phyloP scores from a whole-genome alignment of 2,888 invertebrate genomes.

The Cybosia mesomella region DNA sequence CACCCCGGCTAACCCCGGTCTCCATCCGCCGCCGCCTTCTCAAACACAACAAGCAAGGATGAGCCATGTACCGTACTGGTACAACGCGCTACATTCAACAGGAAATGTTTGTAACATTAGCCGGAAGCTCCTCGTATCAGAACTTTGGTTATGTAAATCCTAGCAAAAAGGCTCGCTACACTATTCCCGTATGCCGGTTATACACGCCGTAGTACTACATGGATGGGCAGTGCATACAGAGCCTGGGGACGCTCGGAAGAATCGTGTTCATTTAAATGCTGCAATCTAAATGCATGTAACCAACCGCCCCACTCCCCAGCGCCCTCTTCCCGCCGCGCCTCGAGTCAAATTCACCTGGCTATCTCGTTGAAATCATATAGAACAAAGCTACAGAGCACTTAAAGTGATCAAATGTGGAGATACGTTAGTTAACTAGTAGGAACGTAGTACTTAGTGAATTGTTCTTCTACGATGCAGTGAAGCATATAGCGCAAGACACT shows the following conservation, averaged over 20 bases:
- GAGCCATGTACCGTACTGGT: too few species aligned
- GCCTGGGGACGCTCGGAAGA: conserved; percentile 10
- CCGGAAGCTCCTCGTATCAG: not conserved
- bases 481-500: too few species aligned
- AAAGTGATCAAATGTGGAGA: conserved; percentile 13
- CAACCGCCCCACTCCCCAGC: not conserved
- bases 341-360: not conserved
- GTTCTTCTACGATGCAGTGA: too few species aligned
- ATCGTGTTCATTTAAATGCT: conserved; percentile 41
- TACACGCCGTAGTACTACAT: too few species aligned
- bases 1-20: too few species aligned
- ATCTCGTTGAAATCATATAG: conserved; percentile 9
- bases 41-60: too few species aligned
- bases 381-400: conserved; percentile 8
- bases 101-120: not conserved
- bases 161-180: not conserved
- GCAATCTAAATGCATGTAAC: conserved; percentile 47
- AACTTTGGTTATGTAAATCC: not conserved
- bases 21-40: too few species aligned
- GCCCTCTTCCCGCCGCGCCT: not conserved
- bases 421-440: not conserved
- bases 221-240: not conserved
- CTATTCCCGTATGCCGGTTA: not conserved
- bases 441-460: too few species aligned
- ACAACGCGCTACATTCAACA: too few species aligned